Conservation (phyloP, 2,113 vertebrate species). For the Muntiacus reevesi region DNA sequence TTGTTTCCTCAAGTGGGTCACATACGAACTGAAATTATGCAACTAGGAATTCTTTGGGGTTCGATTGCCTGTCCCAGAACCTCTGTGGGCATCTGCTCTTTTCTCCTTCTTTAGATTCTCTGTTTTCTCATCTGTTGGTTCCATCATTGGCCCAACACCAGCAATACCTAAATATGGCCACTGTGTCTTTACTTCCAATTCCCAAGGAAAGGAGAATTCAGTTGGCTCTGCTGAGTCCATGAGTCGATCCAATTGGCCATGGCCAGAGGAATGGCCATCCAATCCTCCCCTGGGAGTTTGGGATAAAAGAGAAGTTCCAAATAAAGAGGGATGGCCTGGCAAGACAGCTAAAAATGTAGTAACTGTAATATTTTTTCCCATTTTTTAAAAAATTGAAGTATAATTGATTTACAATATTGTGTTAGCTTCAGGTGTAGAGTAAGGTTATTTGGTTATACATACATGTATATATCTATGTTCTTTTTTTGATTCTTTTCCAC, state of each 20-base stretch:
- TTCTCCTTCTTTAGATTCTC: background rate
- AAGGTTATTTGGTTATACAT: background rate
- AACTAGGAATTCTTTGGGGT: background rate
- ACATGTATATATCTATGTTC: background rate
- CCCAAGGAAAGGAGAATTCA: background rate
- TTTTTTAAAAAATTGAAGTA: background rate
- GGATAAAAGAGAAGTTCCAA: background rate
- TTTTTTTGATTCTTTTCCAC: background rate
- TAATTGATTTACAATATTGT: background rate
- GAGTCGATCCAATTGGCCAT: background rate
- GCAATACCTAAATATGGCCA: background rate
- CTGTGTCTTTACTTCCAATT: background rate
- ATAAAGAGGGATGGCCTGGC: background rate
- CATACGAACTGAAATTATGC: background rate
- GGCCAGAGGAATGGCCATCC: background rate
- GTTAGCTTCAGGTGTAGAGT: background rate
- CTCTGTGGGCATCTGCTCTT: background rate
- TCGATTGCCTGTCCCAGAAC: background rate
- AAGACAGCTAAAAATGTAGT: background rate
- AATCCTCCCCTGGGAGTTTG: background rate
- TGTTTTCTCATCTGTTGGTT: background rate
- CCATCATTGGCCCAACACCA: background rate
- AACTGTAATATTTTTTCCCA: background rate
- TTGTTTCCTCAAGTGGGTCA: background rate
- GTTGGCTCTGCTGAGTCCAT: background rate